A percentile compares a stretch with the other conserved stretches of the same genome.
Conservation (phyloP, 1,140 invertebrate genomes). For the Bombus confusus region DNA sequence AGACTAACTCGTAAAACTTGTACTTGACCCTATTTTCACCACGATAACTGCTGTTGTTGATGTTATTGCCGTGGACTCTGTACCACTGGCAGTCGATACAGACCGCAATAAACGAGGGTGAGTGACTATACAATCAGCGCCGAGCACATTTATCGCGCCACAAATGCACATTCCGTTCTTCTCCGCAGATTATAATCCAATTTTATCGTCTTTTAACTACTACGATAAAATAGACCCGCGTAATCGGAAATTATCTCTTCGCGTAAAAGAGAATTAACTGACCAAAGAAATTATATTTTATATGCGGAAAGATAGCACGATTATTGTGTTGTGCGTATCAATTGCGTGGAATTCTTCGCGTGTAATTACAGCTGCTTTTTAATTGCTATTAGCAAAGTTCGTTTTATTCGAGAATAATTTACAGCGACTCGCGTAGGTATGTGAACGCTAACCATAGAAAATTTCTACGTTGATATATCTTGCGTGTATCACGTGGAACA, state of each 20-base stretch:
- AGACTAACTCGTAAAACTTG: slow-evolving; percentile 41
- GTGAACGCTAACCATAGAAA: too few species aligned
- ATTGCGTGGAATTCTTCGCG: background rate
- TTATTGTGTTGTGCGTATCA: background rate
- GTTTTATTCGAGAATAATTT: too few species aligned
- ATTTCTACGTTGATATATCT: too few species aligned
- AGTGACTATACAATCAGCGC: slow-evolving; percentile 30
- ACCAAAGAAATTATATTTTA: background rate
- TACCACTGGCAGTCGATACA: slow-evolving; percentile 23
- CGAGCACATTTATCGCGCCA: slow-evolving; percentile 27
- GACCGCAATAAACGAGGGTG: slow-evolving; percentile 46
- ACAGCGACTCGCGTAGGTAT: too few species aligned
- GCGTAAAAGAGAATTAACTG: slow-evolving; percentile 22
- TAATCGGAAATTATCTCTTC: slow-evolving; percentile 32
- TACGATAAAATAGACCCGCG: background rate
- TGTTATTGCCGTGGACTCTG: slow-evolving; percentile 47
- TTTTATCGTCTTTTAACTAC: slow-evolving; percentile 48
- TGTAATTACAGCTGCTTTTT: too few species aligned
- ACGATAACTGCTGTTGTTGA: slow-evolving; percentile 43
- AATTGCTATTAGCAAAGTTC: too few species aligned
- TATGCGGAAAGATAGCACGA: background rate
- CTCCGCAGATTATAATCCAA: slow-evolving; percentile 45
- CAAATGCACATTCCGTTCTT: slow-evolving; percentile 33
- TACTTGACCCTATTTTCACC: slow-evolving; percentile 52
- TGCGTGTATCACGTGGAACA: too few species aligned